Conservation (phyloP, 2,113 vertebrate genomes). For the Montifringilla adamsi region DNA sequence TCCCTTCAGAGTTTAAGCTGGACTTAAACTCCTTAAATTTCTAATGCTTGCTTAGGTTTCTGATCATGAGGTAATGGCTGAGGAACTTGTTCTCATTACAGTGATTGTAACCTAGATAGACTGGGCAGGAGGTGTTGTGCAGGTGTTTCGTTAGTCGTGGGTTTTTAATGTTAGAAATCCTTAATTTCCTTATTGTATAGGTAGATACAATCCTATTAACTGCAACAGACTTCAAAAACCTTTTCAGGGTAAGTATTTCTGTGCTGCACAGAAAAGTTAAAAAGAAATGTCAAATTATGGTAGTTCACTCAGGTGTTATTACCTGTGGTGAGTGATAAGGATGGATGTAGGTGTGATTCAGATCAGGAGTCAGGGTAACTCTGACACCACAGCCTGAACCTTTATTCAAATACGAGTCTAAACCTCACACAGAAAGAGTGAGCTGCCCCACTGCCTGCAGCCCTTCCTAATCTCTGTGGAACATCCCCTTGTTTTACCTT, state of each 20-base stretch:
- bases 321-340: fast-evolving
- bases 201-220: background rate
- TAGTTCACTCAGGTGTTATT: background rate
- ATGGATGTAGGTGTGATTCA: background rate
- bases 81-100: background rate
- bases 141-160: background rate
- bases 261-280: background rate
- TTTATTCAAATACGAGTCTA: background rate
- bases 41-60: background rate
- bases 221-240: background rate
- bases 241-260: background rate
- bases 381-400: background rate
- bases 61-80: background rate
- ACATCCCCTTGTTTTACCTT: background rate
- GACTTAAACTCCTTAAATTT: background rate
- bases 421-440: background rate
- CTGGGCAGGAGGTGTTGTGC: background rate
- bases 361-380: background rate
- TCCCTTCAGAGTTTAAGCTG: background rate
- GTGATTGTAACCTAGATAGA: background rate
- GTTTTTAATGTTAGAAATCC: background rate
- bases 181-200: background rate
- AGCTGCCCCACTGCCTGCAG: background rate
- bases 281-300: background rate
- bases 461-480: background rate